A percentile compares a stretch with the other conserved stretches of the same genome.
Evolutionary conservation across 2,797 vertebrate species (phyloP).

Genomic region (Sebastes goodei): DNA sequence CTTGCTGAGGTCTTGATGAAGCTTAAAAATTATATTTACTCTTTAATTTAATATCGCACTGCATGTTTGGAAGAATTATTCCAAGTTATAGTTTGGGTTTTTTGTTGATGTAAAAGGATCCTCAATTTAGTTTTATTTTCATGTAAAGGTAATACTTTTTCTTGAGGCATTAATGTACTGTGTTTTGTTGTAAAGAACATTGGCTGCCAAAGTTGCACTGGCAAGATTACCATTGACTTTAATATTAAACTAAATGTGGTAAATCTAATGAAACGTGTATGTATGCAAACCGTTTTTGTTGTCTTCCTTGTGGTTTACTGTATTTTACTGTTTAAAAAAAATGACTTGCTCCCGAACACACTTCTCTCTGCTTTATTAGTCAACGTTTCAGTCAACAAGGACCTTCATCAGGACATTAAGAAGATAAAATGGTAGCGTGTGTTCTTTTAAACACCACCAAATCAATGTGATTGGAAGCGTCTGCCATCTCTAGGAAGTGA

Average conservation of each 20-base stretch:
- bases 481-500: too few relatives aligned
- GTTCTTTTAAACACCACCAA: too few relatives aligned
- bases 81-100: background rate
- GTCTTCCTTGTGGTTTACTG: background rate
- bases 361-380: too few relatives aligned
- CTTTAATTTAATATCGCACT: constrained; percentile 24
- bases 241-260: background rate
- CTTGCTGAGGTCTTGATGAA: background rate
- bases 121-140: background rate
- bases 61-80: constrained; percentile 52
- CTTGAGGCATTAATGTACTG: background rate
- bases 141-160: background rate
- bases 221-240: background rate
- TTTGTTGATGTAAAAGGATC: constrained; percentile 26
- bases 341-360: too few relatives aligned
- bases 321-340: background rate
- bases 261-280: background rate
- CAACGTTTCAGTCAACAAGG: too few relatives aligned
- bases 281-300: background rate
- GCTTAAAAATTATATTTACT: background rate
- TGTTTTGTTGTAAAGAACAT: constrained; percentile 2
- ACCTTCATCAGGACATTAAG: too few relatives aligned
- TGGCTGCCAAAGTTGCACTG: background rate
- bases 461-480: too few relatives aligned
- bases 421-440: too few relatives aligned